Evolutionary conservation across 2,888 invertebrate species (phyloP), one percentile per base, ranked within the genome.

Genomic region (Sminthurides aquaticus): DNA sequence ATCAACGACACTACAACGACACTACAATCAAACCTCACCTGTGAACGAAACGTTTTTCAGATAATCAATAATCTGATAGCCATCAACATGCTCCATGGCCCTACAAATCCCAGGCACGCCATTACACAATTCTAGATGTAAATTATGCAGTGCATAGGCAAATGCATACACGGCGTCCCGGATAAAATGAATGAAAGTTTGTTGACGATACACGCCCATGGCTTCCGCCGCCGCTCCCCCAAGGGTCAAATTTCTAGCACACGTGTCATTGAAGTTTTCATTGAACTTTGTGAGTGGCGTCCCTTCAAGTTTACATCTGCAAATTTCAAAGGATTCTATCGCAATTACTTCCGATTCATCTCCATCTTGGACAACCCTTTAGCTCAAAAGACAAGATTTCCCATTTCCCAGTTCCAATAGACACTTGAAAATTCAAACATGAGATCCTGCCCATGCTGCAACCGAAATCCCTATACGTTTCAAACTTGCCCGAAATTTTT

Each of bases 91-190:
- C 5, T 68, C 67, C 79, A 82, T 80, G 3, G 64, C 76, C 0
- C 75, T 65, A 68, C 82, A 82, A 20, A 81, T 73, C 0, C 82
- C 82, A 0, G 62, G 71, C 20, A 56, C 60, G 1, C 75, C 75
- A 1, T 78, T 77, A 71, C 82, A 82, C 15, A 74, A 71, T 2
- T 77, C 76, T 8, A 48, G 67, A 58, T 81, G 81, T 74, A 83
- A 76, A 66, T 79, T 76, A 71, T 80, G 78, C 26, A 84, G 76
- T 0, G 83, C 82, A 66, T 81, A 76, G 0, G 83, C 84, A 66
- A 81, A 82, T 0, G 83, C 80, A 75, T 81, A 81, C 5, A 81
- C 81, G 0, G 83, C 81, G 73, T 84, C 83, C 26, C 82, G 76
- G 3, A 83, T 81, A 69, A 82, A 82, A 73, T 83, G 83, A 18